Evolutionary conservation across 1,140 invertebrate species (phyloP).

Genomic region (Diploscapter pachys): DNA sequence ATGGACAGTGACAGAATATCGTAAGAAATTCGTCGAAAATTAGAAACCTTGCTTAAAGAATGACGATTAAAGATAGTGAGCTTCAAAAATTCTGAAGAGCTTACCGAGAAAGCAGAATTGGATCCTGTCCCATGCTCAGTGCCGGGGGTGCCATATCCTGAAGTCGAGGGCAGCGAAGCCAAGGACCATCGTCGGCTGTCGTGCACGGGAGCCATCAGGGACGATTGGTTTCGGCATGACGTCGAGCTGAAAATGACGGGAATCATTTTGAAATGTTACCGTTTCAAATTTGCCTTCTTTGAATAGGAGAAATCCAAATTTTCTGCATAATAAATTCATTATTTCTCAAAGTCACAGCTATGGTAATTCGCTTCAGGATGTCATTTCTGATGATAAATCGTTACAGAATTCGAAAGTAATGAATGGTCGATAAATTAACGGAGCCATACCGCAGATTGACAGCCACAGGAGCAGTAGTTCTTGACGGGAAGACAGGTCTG

Average conservation of each 20-base stretch:
- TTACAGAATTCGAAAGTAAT: too few species aligned
- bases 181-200: constrained; percentile 62
- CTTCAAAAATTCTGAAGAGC: background rate
- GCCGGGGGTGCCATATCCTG: constrained; percentile 64
- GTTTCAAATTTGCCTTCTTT: too few species aligned
- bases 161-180: constrained; percentile 63
- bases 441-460: constrained; percentile 6
- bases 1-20: too few species aligned
- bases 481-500: background rate
- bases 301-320: too few species aligned
- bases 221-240: constrained; percentile 28
- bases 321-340: too few species aligned
- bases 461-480: constrained; percentile 7
- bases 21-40: too few species aligned
- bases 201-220: constrained; percentile 33
- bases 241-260: constrained; percentile 22
- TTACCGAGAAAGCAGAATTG: constrained; percentile 57
- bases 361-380: too few species aligned
- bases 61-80: too few species aligned
- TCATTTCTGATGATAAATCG: too few species aligned
- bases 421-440: background rate
- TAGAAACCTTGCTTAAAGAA: too few species aligned
- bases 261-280: background rate
- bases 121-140: constrained; percentile 36
- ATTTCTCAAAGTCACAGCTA: too few species aligned